Percentiles rank a stretch among this genome's conserved stretches.
Conservation (phyloP, 2,888 invertebrate species). For the Myopa tessellatipennis region DNA sequence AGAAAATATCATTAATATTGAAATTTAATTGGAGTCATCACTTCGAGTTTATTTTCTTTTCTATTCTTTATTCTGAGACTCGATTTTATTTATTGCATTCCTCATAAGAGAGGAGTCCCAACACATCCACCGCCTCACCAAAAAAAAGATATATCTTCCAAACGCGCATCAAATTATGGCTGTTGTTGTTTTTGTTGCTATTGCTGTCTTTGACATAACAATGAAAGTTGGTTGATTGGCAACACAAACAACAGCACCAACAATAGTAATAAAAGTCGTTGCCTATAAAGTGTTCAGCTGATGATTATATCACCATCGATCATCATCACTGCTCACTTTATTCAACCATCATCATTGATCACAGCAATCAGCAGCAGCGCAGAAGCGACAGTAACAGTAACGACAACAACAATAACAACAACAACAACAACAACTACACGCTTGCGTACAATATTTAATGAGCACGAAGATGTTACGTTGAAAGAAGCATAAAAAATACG, state of each 20-base stretch:
- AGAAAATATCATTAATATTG: too few species aligned
- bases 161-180: too few species aligned
- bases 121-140: too few species aligned
- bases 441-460: neutral
- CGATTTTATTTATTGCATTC: too few species aligned
- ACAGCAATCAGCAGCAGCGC: neutral
- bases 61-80: too few species aligned
- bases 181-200: too few species aligned
- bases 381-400: neutral
- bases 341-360: neutral
- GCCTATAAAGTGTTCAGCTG: neutral
- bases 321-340: neutral
- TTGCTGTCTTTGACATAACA: neutral
- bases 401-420: too few species aligned
- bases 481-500: neutral
- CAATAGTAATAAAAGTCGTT: neutral
- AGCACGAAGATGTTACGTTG: neutral
- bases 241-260: neutral
- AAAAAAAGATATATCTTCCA: too few species aligned
- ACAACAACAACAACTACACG: neutral
- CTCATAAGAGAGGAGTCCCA: too few species aligned
- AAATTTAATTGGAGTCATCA: too few species aligned
- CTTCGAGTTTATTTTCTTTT: too few species aligned
- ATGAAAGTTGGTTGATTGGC: neutral
- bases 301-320: constrained; percentile 8